Base-by-base conservation (phyloP, 2,888 invertebrate genomes). In the Tenodera sinensis region DNA sequence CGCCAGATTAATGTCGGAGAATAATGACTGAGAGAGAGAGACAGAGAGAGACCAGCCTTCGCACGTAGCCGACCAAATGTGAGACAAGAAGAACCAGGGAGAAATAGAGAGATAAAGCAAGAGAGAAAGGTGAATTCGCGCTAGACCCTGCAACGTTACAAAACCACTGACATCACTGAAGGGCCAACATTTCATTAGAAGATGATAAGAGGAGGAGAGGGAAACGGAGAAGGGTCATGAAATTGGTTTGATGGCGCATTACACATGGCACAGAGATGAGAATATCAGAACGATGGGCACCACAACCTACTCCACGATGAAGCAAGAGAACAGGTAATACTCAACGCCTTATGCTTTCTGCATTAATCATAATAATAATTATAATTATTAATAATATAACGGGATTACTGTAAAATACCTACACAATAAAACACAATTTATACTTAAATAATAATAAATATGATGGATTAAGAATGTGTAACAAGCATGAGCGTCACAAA, bases 1-100 rank as follows among this genome's bases (percentile, higher is more conserved):
- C 84, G 84, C 85, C 83, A 85, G 89, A 88, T 89, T 89, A 88
- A 86, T 86, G 89, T 85, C 88, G 83, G 89, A 85, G 89, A 88
- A 88, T 89, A 89, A 89, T 89, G 89, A 89, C 83, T 83, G n/a
- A n/a, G 34, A n/a, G 28, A 54, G 28, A 9, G 25, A 14, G 28
- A 14, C 3, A 30, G 30, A 54, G 30, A 28, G 28, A 27, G 27
- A n/a, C 12, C 42, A 12, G 42, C 42, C 42, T 42, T 42, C 20
- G 25, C 54, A 71, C 54, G 14, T 71, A 20, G 54, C 25, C 54
- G 20, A 54, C 54, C 54, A 7, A 54, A 54, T 15, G 54, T 20
- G 54, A 54, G 54, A 71, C 54, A 71, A 71, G 54, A 71, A 20
- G 54, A 20, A 71, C 12, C 12, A 42, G 42, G 42, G 42, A 42